Percentiles rank a stretch among this genome's conserved stretches.
Evolutionary conservation across 37 sponge, comb jelly and placozoan genomes (phyloP).

Genomic region (Cliona cf. orientalis): DNA sequence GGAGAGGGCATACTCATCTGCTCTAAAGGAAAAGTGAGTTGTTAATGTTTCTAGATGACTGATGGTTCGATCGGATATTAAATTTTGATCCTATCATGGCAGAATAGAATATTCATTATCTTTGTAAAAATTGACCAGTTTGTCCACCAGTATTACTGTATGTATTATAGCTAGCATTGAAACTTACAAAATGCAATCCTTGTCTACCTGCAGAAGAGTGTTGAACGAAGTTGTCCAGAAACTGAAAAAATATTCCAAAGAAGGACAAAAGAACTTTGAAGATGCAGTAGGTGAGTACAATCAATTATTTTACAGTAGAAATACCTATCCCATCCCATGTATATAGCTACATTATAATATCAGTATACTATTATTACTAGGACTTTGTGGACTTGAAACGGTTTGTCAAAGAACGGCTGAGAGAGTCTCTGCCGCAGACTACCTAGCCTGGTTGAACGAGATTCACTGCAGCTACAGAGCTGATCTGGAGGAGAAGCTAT

Average conservation of each 20-base stretch:
- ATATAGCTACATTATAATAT: no score
- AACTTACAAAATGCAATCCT: not conserved
- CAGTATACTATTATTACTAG: no score
- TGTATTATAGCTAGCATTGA: no score
- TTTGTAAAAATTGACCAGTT: no score
- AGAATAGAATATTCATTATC: not conserved
- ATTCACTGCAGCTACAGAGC: slow-evolving; percentile 16
- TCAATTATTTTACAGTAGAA: not conserved
- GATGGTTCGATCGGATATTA: no score
- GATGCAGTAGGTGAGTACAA: slow-evolving; percentile 6
- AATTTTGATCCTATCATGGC: no score
- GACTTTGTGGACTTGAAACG: slow-evolving; percentile 37
- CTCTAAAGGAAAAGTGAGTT: slow-evolving; percentile 39
- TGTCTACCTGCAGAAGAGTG: not conserved
- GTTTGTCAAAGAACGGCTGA: slow-evolving; percentile 8
- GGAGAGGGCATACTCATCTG: slow-evolving; percentile 34
- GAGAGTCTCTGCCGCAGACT: slow-evolving; percentile 30
- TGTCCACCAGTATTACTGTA: no score
- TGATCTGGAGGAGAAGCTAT: slow-evolving; percentile 25
- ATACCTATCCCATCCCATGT: not conserved
- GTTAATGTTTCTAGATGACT: not conserved
- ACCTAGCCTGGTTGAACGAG: slow-evolving; percentile 40
- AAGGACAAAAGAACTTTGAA: slow-evolving; percentile 11
- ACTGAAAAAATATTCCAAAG: slow-evolving; percentile 12
- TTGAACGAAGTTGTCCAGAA: slow-evolving; percentile 7